Percentiles rank a stretch among this genome's conserved stretches.
Evolutionary conservation across 2,888 invertebrate species (phyloP).

Genomic region (Amblyjoppa fuscipennis): DNA sequence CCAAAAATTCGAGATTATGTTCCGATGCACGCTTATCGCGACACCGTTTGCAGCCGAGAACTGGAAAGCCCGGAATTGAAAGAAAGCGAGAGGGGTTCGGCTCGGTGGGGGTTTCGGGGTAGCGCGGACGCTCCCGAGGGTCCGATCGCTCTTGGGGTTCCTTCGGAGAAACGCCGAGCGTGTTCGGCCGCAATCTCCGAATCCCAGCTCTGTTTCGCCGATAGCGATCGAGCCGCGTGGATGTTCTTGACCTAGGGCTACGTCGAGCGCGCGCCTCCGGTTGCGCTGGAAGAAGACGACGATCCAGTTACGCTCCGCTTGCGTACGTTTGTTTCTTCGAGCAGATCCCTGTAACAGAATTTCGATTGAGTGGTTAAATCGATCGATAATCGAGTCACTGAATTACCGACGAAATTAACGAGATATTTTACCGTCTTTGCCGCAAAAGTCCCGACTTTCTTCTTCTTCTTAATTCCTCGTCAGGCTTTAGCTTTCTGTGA

Average conservation of each 20-base stretch:
- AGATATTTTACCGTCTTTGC: neutral
- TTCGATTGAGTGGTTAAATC: too few species aligned
- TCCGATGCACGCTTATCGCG: too few species aligned
- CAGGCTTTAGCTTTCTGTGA: too few species aligned
- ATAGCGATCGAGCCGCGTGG: conserved; percentile 11
- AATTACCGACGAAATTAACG: too few species aligned
- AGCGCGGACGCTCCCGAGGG: conserved; percentile 51
- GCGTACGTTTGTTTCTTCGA: neutral
- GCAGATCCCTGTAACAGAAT: too few species aligned
- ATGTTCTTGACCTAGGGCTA: conserved; percentile 53
- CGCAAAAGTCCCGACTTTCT: too few species aligned
- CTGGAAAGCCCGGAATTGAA: conserved; percentile 8
- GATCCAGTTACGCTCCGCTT: neutral
- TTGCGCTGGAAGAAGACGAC: neutral
- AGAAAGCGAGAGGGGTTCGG: conserved; percentile 10
- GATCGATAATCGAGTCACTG: conserved; percentile 27
- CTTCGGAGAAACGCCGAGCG: conserved; percentile 28
- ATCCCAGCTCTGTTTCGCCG: conserved; percentile 46
- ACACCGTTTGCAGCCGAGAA: neutral
- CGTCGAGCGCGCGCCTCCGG: conserved; percentile 12
- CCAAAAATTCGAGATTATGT: too few species aligned
- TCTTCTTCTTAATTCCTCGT: too few species aligned
- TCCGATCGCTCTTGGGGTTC: conserved; percentile 47
- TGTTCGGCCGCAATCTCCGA: conserved; percentile 21
- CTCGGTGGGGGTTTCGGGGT: conserved; percentile 5